phyloP scores from a whole-genome alignment of 2,888 invertebrate genomes.

The Dyspetes luteomarginatus region DNA sequence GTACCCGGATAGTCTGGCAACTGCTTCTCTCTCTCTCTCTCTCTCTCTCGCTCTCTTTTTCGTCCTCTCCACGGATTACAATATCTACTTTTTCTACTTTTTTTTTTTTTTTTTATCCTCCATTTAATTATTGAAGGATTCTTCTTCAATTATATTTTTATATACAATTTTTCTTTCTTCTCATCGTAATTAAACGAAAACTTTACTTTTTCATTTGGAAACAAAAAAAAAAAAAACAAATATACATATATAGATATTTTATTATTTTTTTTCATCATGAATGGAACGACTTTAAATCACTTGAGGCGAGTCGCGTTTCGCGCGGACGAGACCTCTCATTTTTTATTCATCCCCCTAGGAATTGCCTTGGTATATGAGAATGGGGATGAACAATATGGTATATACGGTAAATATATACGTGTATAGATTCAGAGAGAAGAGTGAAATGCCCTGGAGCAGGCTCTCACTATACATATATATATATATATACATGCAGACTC shows the following conservation, averaged over 20 bases:
- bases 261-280: background rate
- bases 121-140: background rate
- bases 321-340: slow-evolving; percentile 52
- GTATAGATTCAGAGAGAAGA: slow-evolving; percentile 26
- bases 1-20: background rate
- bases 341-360: slow-evolving; percentile 61
- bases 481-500: slow-evolving; percentile 24
- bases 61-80: slow-evolving; percentile 12
- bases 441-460: background rate
- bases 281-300: slow-evolving; percentile 55
- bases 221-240: no score
- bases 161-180: background rate
- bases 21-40: background rate
- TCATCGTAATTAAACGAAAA: slow-evolving; percentile 30
- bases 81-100: background rate
- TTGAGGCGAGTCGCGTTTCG: slow-evolving; percentile 35
- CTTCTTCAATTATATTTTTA: slow-evolving; percentile 5
- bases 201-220: slow-evolving; percentile 19
- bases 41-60: background rate
- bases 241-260: no score
- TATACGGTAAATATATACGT: background rate
- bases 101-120: background rate
- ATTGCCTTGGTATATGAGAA: slow-evolving; percentile 17
- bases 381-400: background rate
- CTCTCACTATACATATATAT: no score